Percentiles rank a stretch among this genome's conserved stretches.
phyloP scores from a whole-genome alignment of 2,113 vertebrate genomes.

The Rana temporaria region DNA sequence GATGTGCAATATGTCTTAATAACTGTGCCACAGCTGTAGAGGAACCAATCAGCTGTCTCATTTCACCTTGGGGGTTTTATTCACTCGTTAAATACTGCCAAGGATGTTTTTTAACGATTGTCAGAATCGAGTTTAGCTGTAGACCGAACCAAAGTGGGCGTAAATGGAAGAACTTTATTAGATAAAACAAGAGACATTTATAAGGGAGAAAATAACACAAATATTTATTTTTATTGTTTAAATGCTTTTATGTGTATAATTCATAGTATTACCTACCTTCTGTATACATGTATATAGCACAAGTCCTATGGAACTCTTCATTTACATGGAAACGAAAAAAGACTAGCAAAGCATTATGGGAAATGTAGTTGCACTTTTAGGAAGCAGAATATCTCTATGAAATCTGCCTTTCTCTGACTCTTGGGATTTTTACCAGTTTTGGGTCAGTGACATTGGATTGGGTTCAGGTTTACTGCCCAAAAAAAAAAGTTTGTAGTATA shows the following conservation, averaged over 20 bases:
- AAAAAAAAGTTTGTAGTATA: too few relatives aligned
- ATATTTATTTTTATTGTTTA: slow-evolving; percentile 25
- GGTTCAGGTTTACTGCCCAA: too few relatives aligned
- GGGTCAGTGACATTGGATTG: too few relatives aligned
- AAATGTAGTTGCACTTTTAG: background rate
- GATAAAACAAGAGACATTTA: background rate
- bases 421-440: too few relatives aligned
- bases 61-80: background rate
- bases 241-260: slow-evolving; percentile 13
- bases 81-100: background rate
- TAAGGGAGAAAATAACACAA: background rate
- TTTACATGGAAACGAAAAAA: background rate
- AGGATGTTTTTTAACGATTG: background rate
- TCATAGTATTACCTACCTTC: background rate
- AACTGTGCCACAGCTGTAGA: slow-evolving; percentile 55
- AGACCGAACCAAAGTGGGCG: background rate
- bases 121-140: background rate
- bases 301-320: background rate
- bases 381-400: too few relatives aligned
- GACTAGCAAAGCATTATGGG: slow-evolving; percentile 24
- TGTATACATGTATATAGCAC: slow-evolving; percentile 30
- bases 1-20: slow-evolving; percentile 75
- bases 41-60: background rate
- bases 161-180: background rate
- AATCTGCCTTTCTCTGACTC: too few relatives aligned